Evolutionary conservation across 1,140 invertebrate species (phyloP), one percentile per base, ranked within the genome.

Genomic region (Drosophila bocqueti): DNA sequence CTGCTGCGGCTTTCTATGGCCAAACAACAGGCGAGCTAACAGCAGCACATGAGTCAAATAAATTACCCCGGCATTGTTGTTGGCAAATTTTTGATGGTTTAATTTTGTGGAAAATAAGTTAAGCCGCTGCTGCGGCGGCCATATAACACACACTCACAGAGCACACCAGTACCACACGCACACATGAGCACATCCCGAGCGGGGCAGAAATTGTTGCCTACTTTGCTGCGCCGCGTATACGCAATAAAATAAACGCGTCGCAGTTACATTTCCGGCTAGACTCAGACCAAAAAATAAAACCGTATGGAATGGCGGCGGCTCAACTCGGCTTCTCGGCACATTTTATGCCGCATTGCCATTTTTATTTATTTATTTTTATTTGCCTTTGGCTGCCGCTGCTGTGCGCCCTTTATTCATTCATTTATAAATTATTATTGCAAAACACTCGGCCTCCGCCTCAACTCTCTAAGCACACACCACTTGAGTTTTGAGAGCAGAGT

Each of bases 81-180:
- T 89, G 85, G 85, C 81, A 89, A 89, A 89, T 89, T 89, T 89
- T 89, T 89, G 85, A 89, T 90, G 85, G 85, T 89, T 89, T 89
- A 89, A 89, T 89, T 89, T 89, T 89, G 85, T 89, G 85, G 85
- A 89, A 89, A 89, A 89, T 89, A 89, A 89, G 85, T 89, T 89
- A 80, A 89, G 85, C 84, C 85, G 85, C 85, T 89, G 77, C 81
- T 90, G 85, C 54, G 86, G 83, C 67, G 84, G 55, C 84, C 81
- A 69, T 87, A 84, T 75, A 90, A 57, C 68, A 77, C 63, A 85
- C 74, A 83, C 49, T 9, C 65, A 16, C 54, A 49, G 49, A 29
- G 15, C 55, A 46, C 54, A 72, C 57, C 54, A 72, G 68, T 59
- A 73, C 77, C 21, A 67, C 43, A 63, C 69, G 47, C 49, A 81